Conservation (phyloP, 2,797 vertebrate genomes). For the Gallinago nigripennis region DNA sequence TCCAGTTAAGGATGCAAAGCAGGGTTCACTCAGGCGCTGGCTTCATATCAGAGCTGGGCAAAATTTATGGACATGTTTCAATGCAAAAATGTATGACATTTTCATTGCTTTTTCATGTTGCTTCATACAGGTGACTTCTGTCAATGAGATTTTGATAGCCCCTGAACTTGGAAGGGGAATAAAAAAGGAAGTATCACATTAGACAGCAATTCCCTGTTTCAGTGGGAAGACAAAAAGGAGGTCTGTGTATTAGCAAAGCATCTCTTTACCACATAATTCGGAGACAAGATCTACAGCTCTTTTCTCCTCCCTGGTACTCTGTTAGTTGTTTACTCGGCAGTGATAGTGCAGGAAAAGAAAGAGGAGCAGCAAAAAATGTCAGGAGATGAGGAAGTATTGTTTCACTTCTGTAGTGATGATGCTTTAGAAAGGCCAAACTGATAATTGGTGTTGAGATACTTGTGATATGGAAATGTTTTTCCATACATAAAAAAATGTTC, state of each 20-base stretch:
- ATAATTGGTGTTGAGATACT: neutral
- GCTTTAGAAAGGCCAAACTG: neutral
- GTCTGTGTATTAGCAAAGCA: neutral
- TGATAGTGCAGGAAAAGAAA: neutral
- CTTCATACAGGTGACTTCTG: neutral
- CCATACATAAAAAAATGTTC: neutral
- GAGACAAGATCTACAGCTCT: neutral
- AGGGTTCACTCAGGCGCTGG: neutral
- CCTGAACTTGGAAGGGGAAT: neutral
- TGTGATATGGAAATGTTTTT: neutral
- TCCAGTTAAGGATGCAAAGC: conserved; percentile 40
- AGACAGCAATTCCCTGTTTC: neutral
- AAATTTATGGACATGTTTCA: conserved; percentile 19
- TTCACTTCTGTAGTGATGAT: neutral
- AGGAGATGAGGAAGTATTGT: neutral
- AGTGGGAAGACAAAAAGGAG: neutral
- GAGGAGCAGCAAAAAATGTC: neutral
- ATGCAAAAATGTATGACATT: neutral
- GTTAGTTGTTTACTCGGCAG: neutral
- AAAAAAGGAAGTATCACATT: neutral
- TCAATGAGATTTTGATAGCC: neutral
- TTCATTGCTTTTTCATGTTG: neutral
- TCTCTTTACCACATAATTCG: neutral
- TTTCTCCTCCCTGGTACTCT: neutral
- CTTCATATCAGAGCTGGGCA: neutral